Evolutionary conservation across 2,113 vertebrate genomes (phyloP), one percentile per base, ranked within the genome.

Genomic region (Grallaria varia): DNA sequence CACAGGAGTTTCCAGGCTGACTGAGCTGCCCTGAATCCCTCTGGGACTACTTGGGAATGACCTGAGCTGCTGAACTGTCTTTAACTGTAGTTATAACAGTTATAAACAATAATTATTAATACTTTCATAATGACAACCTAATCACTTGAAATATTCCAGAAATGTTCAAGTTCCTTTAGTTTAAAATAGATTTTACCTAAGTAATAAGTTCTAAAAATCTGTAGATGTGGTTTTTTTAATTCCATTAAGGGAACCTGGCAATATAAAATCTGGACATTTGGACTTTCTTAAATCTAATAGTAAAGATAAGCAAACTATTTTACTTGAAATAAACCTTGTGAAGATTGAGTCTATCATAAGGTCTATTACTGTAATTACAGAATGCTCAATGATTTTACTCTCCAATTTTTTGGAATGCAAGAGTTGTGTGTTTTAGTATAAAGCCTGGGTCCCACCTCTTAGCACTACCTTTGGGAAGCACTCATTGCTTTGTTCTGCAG

Each of bases 91-190:
- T 58, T 89, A 53, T 15, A 75, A n/a, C 31, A n/a, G 66, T 89
- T 91, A 94, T 79, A 95, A 97, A 87, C n/a, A 84, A 92, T 89
- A 78, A 44, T 53, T 64, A 58, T 87, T 95, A 75, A 76, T 87
- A 82, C n/a, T 91, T 81, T 37, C 14, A 21, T 64, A 56, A 60
- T 1, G 40, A 76, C 64, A 84, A 42, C 31, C 13, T 84, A 69
- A 58, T 58, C 1, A 69, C 52, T 73, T 82, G 42, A 82, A 92
- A 68, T 68, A 72, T 56, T 68, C n/a, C 11, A 30, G 4, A 71
- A 66, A 22, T 44, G 20, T 50, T 55, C 10, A 5, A 49, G 16
- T 75, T 89, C 4, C 28, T 64, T 73, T 33, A 28, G 4, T 2
- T 58, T 94, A 35, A 5, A 79, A 35, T 14, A 79, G 45, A 62